Percentiles rank a stretch among this genome's conserved stretches.
Evolutionary conservation across 2,113 vertebrate species (phyloP).

Genomic region (Peromyscus polionotus): DNA sequence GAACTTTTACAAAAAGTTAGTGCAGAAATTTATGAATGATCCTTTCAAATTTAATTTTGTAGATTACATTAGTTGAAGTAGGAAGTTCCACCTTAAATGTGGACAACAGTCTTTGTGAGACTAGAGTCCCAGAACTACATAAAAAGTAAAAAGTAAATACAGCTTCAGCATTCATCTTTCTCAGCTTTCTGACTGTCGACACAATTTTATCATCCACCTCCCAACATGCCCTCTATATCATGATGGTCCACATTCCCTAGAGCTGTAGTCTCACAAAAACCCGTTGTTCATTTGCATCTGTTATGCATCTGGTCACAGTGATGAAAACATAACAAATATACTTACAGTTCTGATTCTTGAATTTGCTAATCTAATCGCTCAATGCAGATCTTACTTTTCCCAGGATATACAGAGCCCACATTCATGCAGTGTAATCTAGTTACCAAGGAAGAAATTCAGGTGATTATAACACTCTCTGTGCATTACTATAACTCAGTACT

Average conservation of each 20-base stretch:
- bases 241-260: not conserved
- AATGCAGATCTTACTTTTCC: not conserved
- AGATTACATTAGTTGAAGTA: not conserved
- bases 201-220: too few species aligned
- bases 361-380: not conserved
- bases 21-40: not conserved
- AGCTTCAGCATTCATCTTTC: not conserved
- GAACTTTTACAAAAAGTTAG: not conserved
- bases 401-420: not conserved
- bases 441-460: not conserved
- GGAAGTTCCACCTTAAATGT: not conserved
- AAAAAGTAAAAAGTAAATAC: not conserved
- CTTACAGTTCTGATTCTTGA: not conserved
- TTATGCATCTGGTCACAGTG: not conserved
- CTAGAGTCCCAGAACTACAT: too few species aligned
- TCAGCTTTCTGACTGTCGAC: not conserved
- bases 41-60: not conserved
- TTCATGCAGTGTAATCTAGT: not conserved
- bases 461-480: not conserved
- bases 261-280: not conserved
- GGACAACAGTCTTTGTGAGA: not conserved
- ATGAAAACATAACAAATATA: not conserved
- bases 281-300: not conserved
- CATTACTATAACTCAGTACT: not conserved
- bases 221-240: not conserved